These are phyloP conservation scores for Coelinius sp. DNA, from an alignment of 2,888 invertebrate species.

Conservation along the genomic window DNA sequence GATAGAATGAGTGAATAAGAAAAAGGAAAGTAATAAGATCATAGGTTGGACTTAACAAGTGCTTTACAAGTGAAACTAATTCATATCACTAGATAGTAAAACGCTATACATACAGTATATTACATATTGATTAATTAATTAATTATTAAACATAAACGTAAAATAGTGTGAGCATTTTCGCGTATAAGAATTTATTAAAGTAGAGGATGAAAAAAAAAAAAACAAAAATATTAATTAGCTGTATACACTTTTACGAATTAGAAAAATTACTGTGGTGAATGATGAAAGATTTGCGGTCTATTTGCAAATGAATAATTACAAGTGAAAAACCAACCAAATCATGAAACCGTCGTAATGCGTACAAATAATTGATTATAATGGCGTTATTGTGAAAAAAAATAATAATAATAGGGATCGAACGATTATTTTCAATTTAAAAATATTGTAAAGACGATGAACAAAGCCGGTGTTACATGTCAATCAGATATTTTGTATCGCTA, in stretches of 20 bases:
- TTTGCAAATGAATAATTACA: not conserved
- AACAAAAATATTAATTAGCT: slow-evolving; percentile 8
- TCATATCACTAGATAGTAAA: slow-evolving; percentile 68
- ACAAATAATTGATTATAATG: slow-evolving; percentile 25
- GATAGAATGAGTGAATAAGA: not conserved
- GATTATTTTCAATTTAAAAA: slow-evolving; percentile 14
- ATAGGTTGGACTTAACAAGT: slow-evolving; percentile 68
- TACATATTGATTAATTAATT: slow-evolving; percentile 31
- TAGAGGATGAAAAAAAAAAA: slow-evolving; percentile 19
- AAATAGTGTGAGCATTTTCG: slow-evolving; percentile 27
- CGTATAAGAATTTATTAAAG: slow-evolving; percentile 7
- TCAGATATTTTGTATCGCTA: slow-evolving; percentile 64
- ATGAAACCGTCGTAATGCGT: slow-evolving; percentile 25
- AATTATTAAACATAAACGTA: slow-evolving; percentile 23
- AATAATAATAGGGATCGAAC: not conserved
- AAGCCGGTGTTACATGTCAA: slow-evolving; percentile 54
- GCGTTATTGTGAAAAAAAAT: not conserved
- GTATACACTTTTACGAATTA: slow-evolving; percentile 26
- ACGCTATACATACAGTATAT: slow-evolving; percentile 53
- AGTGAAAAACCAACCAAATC: not conserved
- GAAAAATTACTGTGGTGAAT: not conserved
- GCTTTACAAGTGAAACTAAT: slow-evolving; percentile 69
- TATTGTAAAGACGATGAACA: not conserved
- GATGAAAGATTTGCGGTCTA: not conserved
- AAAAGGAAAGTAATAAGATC: slow-evolving; percentile 24